These are phyloP conservation scores for Oplegnathus fasciatus DNA, from an alignment of 2,113 vertebrate species.

Conservation along the genomic window DNA sequence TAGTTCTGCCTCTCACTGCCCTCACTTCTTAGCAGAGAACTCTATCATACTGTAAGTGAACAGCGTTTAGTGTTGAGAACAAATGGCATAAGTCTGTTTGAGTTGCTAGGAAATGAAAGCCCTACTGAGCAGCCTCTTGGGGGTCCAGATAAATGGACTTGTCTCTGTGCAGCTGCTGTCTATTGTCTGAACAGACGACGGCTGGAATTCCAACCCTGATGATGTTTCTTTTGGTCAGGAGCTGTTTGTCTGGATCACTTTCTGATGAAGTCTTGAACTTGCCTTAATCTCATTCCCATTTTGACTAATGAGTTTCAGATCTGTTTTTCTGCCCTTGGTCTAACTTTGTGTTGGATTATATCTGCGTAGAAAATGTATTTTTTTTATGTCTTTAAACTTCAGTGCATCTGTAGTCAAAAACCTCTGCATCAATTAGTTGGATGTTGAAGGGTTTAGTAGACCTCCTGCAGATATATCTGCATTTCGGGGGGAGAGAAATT, in stretches of 20 bases:
- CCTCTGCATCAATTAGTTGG: not conserved
- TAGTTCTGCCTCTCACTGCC: not conserved
- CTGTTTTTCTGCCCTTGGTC: not conserved
- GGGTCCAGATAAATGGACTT: slow-evolving; percentile 70
- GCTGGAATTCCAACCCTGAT: slow-evolving; percentile 48
- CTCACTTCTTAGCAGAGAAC: not conserved
- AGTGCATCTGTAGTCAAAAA: not conserved
- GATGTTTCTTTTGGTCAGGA: slow-evolving; percentile 31
- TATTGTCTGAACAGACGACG: slow-evolving; percentile 47
- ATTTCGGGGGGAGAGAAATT: slow-evolving; percentile 12
- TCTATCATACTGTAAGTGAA: slow-evolving; percentile 33
- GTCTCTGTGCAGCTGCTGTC: slow-evolving; percentile 75
- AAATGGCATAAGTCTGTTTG: slow-evolving; percentile 62
- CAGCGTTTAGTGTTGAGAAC: slow-evolving; percentile 46
- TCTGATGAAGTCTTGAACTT: slow-evolving; percentile 7
- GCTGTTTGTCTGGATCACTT: not conserved
- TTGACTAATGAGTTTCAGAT: not conserved
- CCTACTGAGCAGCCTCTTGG: slow-evolving; percentile 48
- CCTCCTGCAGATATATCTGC: slow-evolving; percentile 14
- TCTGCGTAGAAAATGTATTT: not conserved
- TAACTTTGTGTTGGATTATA: not conserved
- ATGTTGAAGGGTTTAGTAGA: not conserved
- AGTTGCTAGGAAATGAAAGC: slow-evolving; percentile 61
- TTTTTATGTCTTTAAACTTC: not conserved
- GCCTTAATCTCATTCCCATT: not conserved